A percentile compares a stretch with the other conserved stretches of the same genome.
phyloP scores from a whole-genome alignment of 2,113 vertebrate genomes.

The Plectropomus leopardus region DNA sequence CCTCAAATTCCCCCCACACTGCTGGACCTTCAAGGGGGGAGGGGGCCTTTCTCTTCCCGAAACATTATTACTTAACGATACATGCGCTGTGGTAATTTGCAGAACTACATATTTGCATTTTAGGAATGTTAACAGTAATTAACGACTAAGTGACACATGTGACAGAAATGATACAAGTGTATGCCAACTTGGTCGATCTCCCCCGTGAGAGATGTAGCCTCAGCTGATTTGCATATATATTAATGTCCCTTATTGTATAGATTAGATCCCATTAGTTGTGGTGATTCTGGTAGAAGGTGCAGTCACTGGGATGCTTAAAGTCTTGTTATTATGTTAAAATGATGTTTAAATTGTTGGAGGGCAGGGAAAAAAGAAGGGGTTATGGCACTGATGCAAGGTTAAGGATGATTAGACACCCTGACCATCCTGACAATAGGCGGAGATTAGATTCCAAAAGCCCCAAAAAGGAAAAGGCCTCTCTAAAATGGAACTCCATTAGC shows the following conservation, averaged over 20 bases:
- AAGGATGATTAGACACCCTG: slow-evolving; percentile 75
- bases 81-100: slow-evolving; percentile 65
- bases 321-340: slow-evolving; percentile 79
- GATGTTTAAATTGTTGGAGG: slow-evolving; percentile 79
- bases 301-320: slow-evolving; percentile 80
- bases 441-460: slow-evolving; percentile 71
- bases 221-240: slow-evolving; percentile 89
- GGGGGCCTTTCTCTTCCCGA: slow-evolving; percentile 50
- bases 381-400: slow-evolving; percentile 71
- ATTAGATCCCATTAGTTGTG: slow-evolving; percentile 89
- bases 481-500: slow-evolving; percentile 61
- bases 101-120: slow-evolving; percentile 76
- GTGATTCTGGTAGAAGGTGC: slow-evolving; percentile 85
- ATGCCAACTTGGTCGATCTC: slow-evolving; percentile 64
- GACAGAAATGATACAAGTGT: slow-evolving; percentile 73
- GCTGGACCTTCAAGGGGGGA: slow-evolving; percentile 70
- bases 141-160: slow-evolving; percentile 74
- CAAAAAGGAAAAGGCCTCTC: slow-evolving; percentile 29
- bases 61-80: slow-evolving; percentile 75
- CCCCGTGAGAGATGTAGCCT: slow-evolving; percentile 69
- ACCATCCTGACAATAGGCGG: slow-evolving; percentile 70
- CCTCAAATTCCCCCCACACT: slow-evolving; percentile 73
- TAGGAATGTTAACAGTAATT: slow-evolving; percentile 79
- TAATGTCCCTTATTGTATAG: slow-evolving; percentile 88
- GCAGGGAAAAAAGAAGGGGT: slow-evolving; percentile 58